phyloP scores from a whole-genome alignment of 2,113 vertebrate genomes.

The Lutjanus erythropterus region DNA sequence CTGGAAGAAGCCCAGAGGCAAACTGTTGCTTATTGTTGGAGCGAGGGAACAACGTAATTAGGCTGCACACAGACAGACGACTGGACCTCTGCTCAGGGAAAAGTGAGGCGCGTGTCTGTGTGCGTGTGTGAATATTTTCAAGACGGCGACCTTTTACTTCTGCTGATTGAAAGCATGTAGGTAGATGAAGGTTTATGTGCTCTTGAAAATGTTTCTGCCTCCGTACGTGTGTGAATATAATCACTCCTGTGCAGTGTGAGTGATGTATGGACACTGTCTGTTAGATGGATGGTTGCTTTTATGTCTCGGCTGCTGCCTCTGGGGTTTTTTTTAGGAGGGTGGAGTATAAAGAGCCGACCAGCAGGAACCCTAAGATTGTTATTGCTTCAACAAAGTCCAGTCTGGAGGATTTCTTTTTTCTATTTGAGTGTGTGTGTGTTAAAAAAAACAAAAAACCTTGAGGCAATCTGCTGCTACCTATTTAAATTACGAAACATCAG shows the following conservation, averaged over 20 bases:
- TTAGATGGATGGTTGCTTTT: slow-evolving; percentile 46
- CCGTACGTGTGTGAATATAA: background rate
- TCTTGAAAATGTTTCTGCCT: background rate
- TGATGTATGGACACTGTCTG: slow-evolving; percentile 18
- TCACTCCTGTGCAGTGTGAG: background rate
- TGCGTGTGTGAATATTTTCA: background rate
- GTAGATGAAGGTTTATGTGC: too few species aligned
- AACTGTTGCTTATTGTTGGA: slow-evolving; percentile 38
- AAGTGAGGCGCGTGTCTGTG: background rate
- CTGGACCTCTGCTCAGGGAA: too few species aligned
- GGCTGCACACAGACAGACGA: background rate
- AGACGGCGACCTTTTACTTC: background rate
- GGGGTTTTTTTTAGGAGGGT: slow-evolving; percentile 24
- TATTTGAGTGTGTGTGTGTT: background rate
- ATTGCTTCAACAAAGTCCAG: slow-evolving; percentile 19
- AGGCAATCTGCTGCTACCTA: slow-evolving; percentile 36
- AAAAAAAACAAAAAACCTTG: background rate
- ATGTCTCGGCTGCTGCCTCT: slow-evolving; percentile 29
- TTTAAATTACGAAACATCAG: slow-evolving; percentile 33
- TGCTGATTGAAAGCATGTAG: background rate
- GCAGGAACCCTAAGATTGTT: slow-evolving; percentile 22
- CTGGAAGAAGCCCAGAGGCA: slow-evolving; percentile 46
- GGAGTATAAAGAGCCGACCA: slow-evolving; percentile 38
- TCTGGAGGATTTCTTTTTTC: background rate
- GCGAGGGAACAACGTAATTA: slow-evolving; percentile 17